These are phyloP conservation scores for Sinosuthora webbiana DNA, from an alignment of 2,113 vertebrate species.

Conservation along the genomic window DNA sequence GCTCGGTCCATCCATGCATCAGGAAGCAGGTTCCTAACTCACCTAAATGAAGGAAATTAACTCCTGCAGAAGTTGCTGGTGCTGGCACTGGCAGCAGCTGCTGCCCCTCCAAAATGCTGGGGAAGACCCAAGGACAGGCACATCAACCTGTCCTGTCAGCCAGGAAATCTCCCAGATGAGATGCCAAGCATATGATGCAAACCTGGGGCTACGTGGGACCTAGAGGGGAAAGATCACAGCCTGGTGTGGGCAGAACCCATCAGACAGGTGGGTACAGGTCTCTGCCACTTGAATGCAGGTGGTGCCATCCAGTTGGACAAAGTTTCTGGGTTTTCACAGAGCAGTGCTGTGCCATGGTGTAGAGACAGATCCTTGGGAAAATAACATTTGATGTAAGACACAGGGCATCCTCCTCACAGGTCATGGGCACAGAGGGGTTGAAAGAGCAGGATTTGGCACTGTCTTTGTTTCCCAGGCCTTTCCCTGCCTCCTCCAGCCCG, in stretches of 20 bases:
- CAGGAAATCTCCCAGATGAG: neutral
- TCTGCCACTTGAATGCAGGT: neutral
- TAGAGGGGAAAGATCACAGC: neutral
- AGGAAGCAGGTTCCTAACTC: neutral
- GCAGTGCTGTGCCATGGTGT: no score
- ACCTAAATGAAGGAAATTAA: neutral
- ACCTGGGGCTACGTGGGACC: neutral
- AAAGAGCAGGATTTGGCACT: neutral
- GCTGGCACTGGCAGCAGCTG: neutral
- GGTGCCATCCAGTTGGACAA: neutral
- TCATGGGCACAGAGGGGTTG: neutral
- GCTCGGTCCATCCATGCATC: neutral
- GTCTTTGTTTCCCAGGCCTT: neutral
- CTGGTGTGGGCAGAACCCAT: neutral
- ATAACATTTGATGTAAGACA: neutral
- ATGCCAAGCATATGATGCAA: neutral
- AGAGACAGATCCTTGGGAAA: neutral
- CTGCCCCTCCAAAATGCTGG: neutral
- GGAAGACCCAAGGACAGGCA: neutral
- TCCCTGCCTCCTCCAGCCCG: neutral
- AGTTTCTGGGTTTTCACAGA: rapidly evolving
- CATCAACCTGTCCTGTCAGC: neutral
- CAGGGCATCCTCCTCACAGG: rapidly evolving
- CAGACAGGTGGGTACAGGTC: neutral
- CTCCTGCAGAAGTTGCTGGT: neutral